These are phyloP conservation scores for Aramus guarauna DNA, from an alignment of 2,113 vertebrate species.

Conservation along the genomic window DNA sequence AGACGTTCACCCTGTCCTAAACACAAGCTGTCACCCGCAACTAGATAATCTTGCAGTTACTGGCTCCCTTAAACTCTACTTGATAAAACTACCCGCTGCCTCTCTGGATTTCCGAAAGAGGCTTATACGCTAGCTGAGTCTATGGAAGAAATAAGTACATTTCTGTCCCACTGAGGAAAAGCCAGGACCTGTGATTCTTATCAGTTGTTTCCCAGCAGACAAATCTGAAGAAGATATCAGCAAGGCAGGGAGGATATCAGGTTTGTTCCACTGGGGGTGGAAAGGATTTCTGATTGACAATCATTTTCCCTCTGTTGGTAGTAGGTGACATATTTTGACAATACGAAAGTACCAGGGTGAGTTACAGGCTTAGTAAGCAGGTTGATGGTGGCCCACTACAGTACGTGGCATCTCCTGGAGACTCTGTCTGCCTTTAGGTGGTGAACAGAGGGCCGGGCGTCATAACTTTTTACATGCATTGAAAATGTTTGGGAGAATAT, in stretches of 20 bases:
- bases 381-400: neutral
- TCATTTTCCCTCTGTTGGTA: neutral
- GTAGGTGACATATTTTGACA: neutral
- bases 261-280: neutral
- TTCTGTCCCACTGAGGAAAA: neutral
- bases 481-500: neutral
- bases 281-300: neutral
- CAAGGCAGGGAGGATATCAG: neutral
- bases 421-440: neutral
- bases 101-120: neutral
- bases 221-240: neutral
- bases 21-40: neutral
- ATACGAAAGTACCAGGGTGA: neutral
- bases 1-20: neutral
- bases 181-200: neutral
- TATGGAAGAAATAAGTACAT: neutral
- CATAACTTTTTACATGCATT: neutral
- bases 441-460: neutral
- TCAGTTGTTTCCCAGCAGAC: neutral
- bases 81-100: neutral
- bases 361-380: neutral
- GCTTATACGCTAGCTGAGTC: neutral
- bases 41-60: neutral
- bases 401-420: neutral
- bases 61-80: neutral